Conservation (phyloP, 2,113 vertebrate genomes). For the Chauna torquata region DNA sequence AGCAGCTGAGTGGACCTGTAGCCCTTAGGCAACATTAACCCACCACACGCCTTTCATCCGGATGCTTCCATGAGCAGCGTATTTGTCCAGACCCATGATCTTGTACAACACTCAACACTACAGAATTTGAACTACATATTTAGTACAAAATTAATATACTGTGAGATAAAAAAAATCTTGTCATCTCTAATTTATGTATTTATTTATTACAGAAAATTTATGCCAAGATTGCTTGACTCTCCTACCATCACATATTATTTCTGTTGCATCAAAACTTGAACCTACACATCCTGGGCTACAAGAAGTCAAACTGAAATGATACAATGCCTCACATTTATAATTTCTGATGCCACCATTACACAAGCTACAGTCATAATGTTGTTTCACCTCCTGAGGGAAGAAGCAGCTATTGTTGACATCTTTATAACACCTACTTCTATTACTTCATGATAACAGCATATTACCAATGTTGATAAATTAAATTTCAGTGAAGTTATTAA, state of each 20-base stretch:
- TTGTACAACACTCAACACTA: neutral
- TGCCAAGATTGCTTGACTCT: neutral
- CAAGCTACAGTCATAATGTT: neutral
- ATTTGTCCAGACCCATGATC: neutral
- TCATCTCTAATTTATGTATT: neutral
- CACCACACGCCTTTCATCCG: neutral
- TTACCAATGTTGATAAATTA: neutral
- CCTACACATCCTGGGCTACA: neutral
- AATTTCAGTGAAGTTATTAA: neutral
- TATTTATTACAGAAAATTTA: neutral
- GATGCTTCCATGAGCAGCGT: neutral
- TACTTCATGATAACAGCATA: neutral
- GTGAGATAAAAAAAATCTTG: neutral
- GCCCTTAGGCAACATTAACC: neutral
- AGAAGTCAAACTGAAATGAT: neutral
- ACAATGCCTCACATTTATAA: neutral
- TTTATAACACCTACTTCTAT: neutral
- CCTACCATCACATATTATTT: neutral
- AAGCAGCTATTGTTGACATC: neutral
- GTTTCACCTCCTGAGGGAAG: neutral
- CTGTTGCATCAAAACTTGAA: neutral
- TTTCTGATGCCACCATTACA: neutral
- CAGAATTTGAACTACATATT: neutral
- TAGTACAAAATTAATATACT: neutral
- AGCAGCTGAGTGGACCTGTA: neutral